phyloP scores from a whole-genome alignment of 1,140 invertebrate species.

The Eueides isabella region DNA sequence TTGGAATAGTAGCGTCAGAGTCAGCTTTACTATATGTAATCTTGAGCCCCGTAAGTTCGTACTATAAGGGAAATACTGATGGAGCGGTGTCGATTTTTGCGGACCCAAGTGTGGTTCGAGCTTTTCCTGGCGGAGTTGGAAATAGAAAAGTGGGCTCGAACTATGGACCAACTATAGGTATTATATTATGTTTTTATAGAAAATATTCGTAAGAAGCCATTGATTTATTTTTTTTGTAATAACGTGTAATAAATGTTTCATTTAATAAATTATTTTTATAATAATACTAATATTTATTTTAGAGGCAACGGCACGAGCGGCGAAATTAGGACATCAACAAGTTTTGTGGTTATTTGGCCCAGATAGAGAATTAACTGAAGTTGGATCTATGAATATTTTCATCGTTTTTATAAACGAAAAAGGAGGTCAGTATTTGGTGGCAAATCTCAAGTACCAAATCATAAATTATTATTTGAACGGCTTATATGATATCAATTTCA shows the following conservation, averaged over 20 bases:
- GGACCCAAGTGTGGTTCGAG: constrained; percentile 85
- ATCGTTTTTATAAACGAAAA: constrained; percentile 93
- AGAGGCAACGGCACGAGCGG: constrained; percentile 91
- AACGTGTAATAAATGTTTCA: background rate
- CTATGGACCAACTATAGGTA: constrained; percentile 91
- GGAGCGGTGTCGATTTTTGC: constrained; percentile 88
- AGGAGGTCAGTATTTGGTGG: constrained; percentile 87
- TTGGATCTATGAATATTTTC: constrained; percentile 99
- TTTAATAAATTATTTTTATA: background rate
- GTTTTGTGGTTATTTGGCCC: constrained; percentile 98
- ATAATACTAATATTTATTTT: constrained; percentile 13
- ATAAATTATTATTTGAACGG: constrained; percentile 50
- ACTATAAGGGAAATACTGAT: constrained; percentile 89
- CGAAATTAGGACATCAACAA: constrained; percentile 93
- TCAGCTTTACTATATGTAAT: constrained; percentile 95
- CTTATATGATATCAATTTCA: background rate
- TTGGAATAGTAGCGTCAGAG: constrained; percentile 93
- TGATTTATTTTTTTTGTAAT: too few species aligned
- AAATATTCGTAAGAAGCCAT: background rate
- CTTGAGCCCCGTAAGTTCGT: constrained; percentile 95
- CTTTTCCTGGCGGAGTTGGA: constrained; percentile 98
- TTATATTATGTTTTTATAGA: background rate
- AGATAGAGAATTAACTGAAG: constrained; percentile 97
- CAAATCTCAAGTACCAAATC: background rate
- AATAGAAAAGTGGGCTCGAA: constrained; percentile 97